Evolutionary conservation across 1,140 invertebrate genomes (phyloP).

Genomic region (Schmidtea mediterranea): DNA sequence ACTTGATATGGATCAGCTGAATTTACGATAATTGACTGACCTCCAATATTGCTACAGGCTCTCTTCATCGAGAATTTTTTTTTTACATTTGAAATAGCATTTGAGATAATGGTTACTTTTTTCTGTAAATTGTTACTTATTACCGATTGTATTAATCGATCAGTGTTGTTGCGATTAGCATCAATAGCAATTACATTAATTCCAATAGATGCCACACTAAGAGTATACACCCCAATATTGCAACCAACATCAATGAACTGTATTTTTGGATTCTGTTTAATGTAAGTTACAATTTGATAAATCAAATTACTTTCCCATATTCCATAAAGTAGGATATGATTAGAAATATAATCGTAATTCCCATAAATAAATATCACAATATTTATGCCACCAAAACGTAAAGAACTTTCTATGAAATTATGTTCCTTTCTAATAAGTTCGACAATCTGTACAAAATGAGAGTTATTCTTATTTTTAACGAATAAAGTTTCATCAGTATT

Average conservation of each 20-base stretch:
- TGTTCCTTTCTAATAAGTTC: too few relatives aligned
- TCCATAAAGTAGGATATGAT: not conserved
- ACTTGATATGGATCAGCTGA: not conserved
- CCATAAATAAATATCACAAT: too few relatives aligned
- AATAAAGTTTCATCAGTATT: too few relatives aligned
- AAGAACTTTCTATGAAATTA: too few relatives aligned
- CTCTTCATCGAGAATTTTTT: not conserved
- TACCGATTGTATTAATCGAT: too few relatives aligned
- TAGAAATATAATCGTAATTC: too few relatives aligned
- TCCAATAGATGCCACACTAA: conserved; percentile 5
- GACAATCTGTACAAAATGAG: too few relatives aligned
- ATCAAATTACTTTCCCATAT: conserved; percentile 4
- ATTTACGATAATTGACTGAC: not conserved
- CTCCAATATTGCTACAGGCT: not conserved
- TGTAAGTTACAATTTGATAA: not conserved
- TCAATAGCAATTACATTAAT: conserved; percentile 6
- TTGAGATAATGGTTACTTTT: not conserved
- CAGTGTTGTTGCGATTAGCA: not conserved
- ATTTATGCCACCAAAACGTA: too few relatives aligned
- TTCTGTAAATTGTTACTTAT: not conserved
- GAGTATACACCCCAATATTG: conserved; percentile 6
- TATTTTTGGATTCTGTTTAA: not conserved
- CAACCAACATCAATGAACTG: conserved; percentile 5
- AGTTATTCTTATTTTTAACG: too few relatives aligned
- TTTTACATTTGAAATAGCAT: not conserved